Evolutionary conservation across 2,113 vertebrate genomes (phyloP).

Genomic region (Carettochelys insculpta): DNA sequence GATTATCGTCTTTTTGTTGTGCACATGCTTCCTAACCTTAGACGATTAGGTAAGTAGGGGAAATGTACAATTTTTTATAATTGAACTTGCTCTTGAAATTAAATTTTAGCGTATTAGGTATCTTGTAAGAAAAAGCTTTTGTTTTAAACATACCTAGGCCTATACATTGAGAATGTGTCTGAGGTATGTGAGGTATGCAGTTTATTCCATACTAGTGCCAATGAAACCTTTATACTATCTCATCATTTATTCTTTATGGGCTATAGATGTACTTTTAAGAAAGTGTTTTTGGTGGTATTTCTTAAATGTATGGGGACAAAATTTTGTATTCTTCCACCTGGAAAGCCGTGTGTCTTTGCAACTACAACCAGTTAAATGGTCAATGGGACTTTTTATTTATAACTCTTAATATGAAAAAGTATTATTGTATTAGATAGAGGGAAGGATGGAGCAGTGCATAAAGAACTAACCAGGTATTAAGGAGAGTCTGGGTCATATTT

Average conservation of each 20-base stretch:
- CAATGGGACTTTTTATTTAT: not conserved
- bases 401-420: not conserved
- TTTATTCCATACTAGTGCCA: not conserved
- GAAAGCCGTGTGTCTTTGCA: not conserved
- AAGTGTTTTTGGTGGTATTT: not conserved
- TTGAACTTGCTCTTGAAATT: not conserved
- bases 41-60: constrained; percentile 74
- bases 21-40: constrained; percentile 77
- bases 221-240: not conserved
- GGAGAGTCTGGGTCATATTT: not conserved
- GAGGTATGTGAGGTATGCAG: not conserved
- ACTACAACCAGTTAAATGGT: not conserved
- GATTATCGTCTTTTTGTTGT: constrained; percentile 80
- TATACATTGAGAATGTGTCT: not conserved
- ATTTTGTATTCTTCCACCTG: not conserved
- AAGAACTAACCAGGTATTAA: not conserved
- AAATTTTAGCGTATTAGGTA: not conserved
- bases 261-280: not conserved
- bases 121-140: not conserved
- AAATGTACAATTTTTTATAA: not conserved
- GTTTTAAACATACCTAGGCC: too few species aligned
- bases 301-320: not conserved
- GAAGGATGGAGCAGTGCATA: not conserved
- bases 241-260: not conserved
- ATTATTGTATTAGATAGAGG: not conserved